Conservation (phyloP, 1,140 invertebrate species). For the Philotrypesis tridentata region DNA sequence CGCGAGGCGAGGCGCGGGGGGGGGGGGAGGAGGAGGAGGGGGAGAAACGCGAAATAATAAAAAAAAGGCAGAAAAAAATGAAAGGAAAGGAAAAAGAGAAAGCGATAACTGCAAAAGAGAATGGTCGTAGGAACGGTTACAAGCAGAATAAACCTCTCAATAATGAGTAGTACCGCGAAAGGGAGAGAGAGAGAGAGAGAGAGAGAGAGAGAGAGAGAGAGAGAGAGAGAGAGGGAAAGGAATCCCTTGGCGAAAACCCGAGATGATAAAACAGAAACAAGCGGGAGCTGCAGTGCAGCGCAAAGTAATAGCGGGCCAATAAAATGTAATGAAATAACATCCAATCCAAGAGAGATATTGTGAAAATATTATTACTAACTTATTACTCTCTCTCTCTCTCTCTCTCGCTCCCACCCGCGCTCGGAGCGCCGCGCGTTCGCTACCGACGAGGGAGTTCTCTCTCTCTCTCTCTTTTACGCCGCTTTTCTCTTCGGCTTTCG, state of each 20-base stretch:
- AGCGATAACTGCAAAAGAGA: constrained; percentile 43
- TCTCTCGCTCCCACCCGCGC: constrained; percentile 45
- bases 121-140: constrained; percentile 61
- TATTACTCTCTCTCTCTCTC: constrained; percentile 64
- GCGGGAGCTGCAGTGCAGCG: constrained; percentile 52
- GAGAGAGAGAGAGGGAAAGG: constrained; percentile 55
- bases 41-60: constrained; percentile 10
- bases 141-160: constrained; percentile 74
- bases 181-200: not conserved
- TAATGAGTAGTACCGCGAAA: constrained; percentile 66
- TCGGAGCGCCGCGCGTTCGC: constrained; percentile 57
- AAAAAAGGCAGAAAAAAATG: constrained; percentile 19
- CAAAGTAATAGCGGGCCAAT: constrained; percentile 72
- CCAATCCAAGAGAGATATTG: constrained; percentile 73
- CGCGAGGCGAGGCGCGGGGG: too few relatives aligned
- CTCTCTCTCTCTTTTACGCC: constrained; percentile 32
- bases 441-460: constrained; percentile 52
- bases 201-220: constrained; percentile 60
- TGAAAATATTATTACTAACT: constrained; percentile 75
- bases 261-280: constrained; percentile 71
- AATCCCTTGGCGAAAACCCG: constrained; percentile 69
- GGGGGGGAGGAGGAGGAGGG: not conserved
- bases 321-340: constrained; percentile 75
- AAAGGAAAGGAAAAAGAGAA: constrained; percentile 26
- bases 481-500: constrained; percentile 16